Conservation (phyloP, 1,140 invertebrate genomes). For the Hypsibius dujardini region DNA sequence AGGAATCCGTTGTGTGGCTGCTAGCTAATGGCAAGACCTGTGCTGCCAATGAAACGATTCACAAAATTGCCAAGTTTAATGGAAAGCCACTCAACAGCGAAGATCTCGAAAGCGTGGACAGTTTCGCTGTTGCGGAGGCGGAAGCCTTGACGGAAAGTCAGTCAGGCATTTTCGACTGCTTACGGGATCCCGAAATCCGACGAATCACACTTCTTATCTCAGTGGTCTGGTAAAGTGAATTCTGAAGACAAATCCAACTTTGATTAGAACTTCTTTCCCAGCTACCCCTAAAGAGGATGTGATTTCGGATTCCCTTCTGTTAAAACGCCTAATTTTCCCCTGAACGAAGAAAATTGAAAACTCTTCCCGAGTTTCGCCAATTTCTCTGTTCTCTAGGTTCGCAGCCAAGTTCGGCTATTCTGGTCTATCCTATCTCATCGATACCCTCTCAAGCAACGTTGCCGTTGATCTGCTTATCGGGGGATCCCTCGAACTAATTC, state of each 20-base stretch:
- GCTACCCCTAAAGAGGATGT: too few relatives aligned
- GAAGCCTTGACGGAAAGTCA: too few relatives aligned
- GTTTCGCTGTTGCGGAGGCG: too few relatives aligned
- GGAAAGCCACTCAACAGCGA: too few relatives aligned
- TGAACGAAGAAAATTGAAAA: too few relatives aligned
- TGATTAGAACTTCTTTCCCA: too few relatives aligned
- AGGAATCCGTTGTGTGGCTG: background rate
- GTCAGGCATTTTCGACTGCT: background rate
- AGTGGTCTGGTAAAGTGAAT: background rate
- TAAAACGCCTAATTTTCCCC: too few relatives aligned
- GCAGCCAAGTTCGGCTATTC: background rate
- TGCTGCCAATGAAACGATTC: background rate
- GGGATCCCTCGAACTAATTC: background rate
- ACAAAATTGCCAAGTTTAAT: background rate
- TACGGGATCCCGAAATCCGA: background rate
- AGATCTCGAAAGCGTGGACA: too few relatives aligned
- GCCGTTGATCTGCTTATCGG: background rate
- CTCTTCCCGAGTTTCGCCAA: too few relatives aligned
- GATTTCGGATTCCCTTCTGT: too few relatives aligned
- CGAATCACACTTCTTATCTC: background rate
- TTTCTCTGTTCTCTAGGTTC: conserved; percentile 5
- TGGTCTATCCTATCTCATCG: background rate
- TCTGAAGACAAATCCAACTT: too few relatives aligned
- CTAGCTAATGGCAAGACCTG: background rate
- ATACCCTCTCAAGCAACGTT: background rate